Evolutionary conservation across 30 jellyfish, hydroid and myxozoan genomes (phyloP).

Genomic region (Clytia hemisphaerica): DNA sequence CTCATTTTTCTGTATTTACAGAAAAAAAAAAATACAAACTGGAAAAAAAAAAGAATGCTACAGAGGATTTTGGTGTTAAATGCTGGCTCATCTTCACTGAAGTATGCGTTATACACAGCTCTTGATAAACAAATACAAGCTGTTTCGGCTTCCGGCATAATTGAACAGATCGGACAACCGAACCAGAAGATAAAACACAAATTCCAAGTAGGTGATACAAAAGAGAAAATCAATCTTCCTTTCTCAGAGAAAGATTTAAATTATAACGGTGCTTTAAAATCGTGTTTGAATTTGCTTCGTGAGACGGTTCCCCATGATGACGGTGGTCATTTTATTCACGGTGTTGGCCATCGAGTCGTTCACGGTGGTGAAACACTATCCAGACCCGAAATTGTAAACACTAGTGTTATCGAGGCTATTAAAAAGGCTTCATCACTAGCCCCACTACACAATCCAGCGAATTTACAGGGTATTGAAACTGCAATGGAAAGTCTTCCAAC

Average conservation of each 20-base stretch:
- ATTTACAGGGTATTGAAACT: constrained; percentile 39
- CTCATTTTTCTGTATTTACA: no score
- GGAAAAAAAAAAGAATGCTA: no score
- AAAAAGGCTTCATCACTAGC: constrained; percentile 50
- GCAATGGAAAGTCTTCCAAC: constrained; percentile 32
- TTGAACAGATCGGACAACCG: neutral
- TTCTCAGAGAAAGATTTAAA: no score
- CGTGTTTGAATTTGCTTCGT: neutral
- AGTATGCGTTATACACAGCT: constrained; percentile 42
- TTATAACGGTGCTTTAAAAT: constrained; percentile 4
- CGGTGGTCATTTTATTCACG: constrained; percentile 8
- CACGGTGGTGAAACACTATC: constrained; percentile 70
- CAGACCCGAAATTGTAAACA: constrained; percentile 36
- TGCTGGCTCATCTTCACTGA: constrained; percentile 73
- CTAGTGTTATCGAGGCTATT: constrained; percentile 34
- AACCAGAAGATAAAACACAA: constrained; percentile 3
- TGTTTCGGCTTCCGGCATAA: constrained; percentile 7
- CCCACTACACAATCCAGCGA: constrained; percentile 69
- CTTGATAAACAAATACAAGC: constrained; percentile 9
- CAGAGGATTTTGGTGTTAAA: constrained; percentile 52
- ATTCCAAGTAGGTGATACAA: neutral
- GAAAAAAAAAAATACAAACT: no score
- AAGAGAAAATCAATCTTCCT: neutral
- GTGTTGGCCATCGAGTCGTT: constrained; percentile 71
- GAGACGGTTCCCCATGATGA: neutral